phyloP scores from a whole-genome alignment of 2,797 vertebrate genomes.

The Chiloscyllium punctatum region DNA sequence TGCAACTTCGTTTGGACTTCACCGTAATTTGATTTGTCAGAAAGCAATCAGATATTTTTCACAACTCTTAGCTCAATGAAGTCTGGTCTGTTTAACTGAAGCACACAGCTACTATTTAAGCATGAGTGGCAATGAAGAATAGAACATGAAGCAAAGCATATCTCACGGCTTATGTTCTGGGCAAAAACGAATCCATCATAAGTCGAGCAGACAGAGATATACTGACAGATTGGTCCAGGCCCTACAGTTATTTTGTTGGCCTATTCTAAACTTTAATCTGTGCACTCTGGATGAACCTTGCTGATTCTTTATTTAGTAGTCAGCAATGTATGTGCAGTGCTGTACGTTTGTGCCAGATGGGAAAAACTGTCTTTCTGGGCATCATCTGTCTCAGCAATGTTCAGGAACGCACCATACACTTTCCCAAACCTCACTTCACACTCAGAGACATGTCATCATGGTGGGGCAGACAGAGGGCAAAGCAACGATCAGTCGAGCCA shows the following conservation, averaged over 20 bases:
- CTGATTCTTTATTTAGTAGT: constrained; percentile 60
- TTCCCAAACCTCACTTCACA: constrained; percentile 40
- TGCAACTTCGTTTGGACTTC: constrained; percentile 47
- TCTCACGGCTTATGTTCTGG: constrained; percentile 56
- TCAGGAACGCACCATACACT: constrained; percentile 49
- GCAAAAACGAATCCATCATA: constrained; percentile 61
- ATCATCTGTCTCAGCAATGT: constrained; percentile 50
- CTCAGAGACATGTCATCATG: not conserved
- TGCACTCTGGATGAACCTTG: constrained; percentile 82
- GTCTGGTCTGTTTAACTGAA: constrained; percentile 81
- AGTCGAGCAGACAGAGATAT: constrained; percentile 63
- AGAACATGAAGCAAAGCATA: constrained; percentile 54
- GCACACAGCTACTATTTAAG: constrained; percentile 67
- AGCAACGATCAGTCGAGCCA: constrained; percentile 41
- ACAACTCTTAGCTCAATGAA: constrained; percentile 68
- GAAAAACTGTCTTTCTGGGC: constrained; percentile 48
- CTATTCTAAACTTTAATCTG: constrained; percentile 76
- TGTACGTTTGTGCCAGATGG: constrained; percentile 52
- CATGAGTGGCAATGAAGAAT: constrained; percentile 69
- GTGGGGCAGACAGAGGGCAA: constrained; percentile 42
- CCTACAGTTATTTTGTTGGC: constrained; percentile 78
- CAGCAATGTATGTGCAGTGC: constrained; percentile 49
- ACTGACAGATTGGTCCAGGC: constrained; percentile 81
- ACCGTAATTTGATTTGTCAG: constrained; percentile 76
- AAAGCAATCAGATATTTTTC: constrained; percentile 92